phyloP scores from a whole-genome alignment of 2,888 invertebrate genomes.

The Cryptocheilus praepositus region DNA sequence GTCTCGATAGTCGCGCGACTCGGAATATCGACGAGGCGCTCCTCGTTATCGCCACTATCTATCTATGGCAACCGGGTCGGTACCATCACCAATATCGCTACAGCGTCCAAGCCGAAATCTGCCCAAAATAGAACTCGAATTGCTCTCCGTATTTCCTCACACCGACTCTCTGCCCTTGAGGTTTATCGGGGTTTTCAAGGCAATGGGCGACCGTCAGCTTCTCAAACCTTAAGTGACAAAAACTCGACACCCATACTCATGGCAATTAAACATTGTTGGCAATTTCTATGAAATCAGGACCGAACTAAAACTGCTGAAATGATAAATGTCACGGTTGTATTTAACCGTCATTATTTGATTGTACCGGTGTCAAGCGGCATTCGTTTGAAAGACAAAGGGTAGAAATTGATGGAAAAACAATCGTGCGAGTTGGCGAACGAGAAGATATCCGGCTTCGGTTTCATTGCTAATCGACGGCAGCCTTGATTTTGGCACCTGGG shows the following conservation, averaged over 20 bases:
- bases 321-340: no score
- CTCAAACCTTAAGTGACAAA: no score
- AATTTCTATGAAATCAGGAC: no score
- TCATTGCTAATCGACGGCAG: slow-evolving; percentile 45
- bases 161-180: not conserved
- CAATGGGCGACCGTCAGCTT: not conserved
- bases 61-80: not conserved
- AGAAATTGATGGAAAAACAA: not conserved
- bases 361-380: not conserved
- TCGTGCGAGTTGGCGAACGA: slow-evolving; percentile 3
- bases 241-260: no score
- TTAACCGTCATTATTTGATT: no score
- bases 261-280: no score
- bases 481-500: slow-evolving; percentile 55
- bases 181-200: not conserved
- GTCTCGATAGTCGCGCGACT: slow-evolving; percentile 39
- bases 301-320: no score
- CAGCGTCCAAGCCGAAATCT: no score
- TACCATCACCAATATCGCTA: not conserved
- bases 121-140: slow-evolving; percentile 3
- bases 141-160: not conserved
- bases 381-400: not conserved
- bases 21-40: slow-evolving; percentile 2
- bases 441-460: slow-evolving; percentile 37
- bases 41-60: slow-evolving; percentile 1